Percentiles rank a stretch among this genome's conserved stretches.
Conservation (phyloP, 2,797 vertebrate species). For the Macropus fuliginosus region DNA sequence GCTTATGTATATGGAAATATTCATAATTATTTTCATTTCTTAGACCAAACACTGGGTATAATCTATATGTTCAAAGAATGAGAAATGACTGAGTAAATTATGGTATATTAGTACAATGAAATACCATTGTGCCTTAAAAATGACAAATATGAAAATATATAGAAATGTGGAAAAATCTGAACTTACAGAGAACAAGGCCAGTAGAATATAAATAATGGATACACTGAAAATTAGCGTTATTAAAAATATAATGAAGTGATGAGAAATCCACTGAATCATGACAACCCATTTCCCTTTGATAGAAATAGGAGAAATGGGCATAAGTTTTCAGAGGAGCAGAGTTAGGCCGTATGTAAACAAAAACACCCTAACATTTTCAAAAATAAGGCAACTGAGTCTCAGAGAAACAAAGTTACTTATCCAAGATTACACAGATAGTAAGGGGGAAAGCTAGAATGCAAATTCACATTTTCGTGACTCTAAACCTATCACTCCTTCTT, state of each 20-base stretch:
- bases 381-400: neutral
- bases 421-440: too few species aligned
- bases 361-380: neutral
- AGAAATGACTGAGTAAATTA: neutral
- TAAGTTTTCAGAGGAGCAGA: neutral
- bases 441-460: too few species aligned
- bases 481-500: neutral
- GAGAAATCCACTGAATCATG: neutral
- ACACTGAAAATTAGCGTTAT: neutral
- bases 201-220: neutral
- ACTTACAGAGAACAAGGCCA: neutral
- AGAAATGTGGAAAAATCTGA: neutral
- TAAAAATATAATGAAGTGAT: neutral
- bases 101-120: neutral
- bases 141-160: neutral
- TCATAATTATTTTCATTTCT: neutral
- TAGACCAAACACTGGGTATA: neutral
- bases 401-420: too few species aligned
- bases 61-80: neutral
- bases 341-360: neutral
- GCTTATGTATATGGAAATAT: neutral
- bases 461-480: neutral
- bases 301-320: neutral
- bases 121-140: neutral
- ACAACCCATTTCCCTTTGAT: neutral